Base-by-base conservation (phyloP, 2,888 invertebrate species). In the Molorchus minor region DNA sequence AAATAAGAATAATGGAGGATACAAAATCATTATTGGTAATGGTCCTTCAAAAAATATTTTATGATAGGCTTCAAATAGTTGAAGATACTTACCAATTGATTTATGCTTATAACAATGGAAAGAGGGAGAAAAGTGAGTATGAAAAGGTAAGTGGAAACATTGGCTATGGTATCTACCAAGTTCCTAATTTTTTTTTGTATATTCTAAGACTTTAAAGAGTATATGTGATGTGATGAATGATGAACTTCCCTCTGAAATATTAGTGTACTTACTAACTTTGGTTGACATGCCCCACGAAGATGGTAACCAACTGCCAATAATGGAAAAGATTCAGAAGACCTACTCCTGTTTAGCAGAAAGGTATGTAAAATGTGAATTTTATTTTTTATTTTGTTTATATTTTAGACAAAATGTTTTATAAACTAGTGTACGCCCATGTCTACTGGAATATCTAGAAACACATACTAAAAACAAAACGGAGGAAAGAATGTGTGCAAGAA, bases 261-360 rank as follows among this genome's bases (percentile, higher is more conserved):
- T 79, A 20, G 70, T 77, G 3, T 79, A 79, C 62, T 74, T 78
- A 52, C 65, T 80, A 45, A 79, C 79, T 8, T 72, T 78, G 54
- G 75, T 80, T 12, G 78, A 79, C 41, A 71, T 77, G 66, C 79
- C 79, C 1, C 71, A 74, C 54, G 65, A 74, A 43, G 71, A 67
- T 43, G 65, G 66, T 4, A 60, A 62, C 19, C 60, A 69, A 29
- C 63, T 67, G 15, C 70, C 69, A 10, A 65, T 73, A 13, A 69
- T 73, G 30, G 71, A 73, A 51, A 73, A 72, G 61, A 71, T 74
- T 62, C 70, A 70, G 43, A 71, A 70, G 61, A 72, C 73, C 10
- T 72, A 72, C 25, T 65, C 62, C 43, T 68, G 64, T 45, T 58
- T 73, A 38, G 66, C 71, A n/a, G 72, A 72, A 47, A 64, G 57